These are phyloP conservation scores for Osmoderma eremita DNA, from an alignment of 2,888 invertebrate genomes.

Conservation along the genomic window DNA sequence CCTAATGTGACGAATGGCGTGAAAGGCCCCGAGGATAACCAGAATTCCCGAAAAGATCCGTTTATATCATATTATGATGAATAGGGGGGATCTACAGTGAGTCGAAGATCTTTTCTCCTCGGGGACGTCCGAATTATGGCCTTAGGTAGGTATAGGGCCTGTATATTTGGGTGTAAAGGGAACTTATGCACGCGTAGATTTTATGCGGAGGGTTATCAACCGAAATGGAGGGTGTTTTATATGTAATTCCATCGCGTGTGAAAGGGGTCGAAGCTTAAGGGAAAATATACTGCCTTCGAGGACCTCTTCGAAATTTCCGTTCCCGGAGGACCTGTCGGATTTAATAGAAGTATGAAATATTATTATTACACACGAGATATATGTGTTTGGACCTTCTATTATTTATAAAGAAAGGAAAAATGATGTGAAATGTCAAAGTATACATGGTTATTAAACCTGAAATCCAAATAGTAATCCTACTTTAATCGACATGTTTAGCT, in stretches of 20 bases:
- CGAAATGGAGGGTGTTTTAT: conserved; percentile 1
- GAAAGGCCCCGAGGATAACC: neutral
- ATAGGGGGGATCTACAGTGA: too few relatives aligned
- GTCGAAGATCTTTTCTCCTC: too few relatives aligned
- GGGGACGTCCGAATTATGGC: too few relatives aligned
- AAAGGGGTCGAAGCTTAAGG: conserved; percentile 12
- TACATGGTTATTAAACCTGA: neutral
- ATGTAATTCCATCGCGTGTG: conserved; percentile 7
- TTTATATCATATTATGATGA: too few relatives aligned
- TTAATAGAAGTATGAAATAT: neutral
- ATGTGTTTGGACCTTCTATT: neutral
- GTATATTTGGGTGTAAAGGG: too few relatives aligned
- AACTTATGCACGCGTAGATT: too few relatives aligned
- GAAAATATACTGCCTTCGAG: conserved; percentile 25
- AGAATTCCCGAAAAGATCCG: neutral
- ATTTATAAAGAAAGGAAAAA: neutral
- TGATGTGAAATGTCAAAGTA: neutral
- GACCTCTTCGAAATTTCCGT: neutral
- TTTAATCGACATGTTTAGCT: too few relatives aligned
- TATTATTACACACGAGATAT: neutral
- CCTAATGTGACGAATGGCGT: conserved; percentile 9
- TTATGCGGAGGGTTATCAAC: neutral
- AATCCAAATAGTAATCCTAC: conserved; percentile 6
- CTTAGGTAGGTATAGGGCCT: too few relatives aligned
- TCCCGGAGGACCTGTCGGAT: conserved; percentile 4